phyloP scores from a whole-genome alignment of 2,888 invertebrate species.

The Brachypterus glaber region DNA sequence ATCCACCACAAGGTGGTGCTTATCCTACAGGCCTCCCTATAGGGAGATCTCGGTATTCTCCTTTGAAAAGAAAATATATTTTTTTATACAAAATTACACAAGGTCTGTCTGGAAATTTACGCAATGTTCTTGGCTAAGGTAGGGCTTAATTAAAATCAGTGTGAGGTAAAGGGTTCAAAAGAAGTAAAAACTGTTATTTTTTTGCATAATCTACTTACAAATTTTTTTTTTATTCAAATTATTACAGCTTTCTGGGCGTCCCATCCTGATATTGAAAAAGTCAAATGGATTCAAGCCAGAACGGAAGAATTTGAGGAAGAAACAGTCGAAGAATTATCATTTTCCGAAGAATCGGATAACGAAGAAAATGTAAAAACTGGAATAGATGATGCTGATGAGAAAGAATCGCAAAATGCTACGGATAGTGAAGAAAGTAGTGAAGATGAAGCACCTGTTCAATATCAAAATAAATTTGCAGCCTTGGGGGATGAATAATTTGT shows the following conservation, averaged over 20 bases:
- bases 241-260: conserved; percentile 49
- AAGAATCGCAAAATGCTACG: conserved; percentile 5
- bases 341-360: conserved; percentile 17
- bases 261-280: conserved; percentile 53
- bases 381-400: conserved; percentile 10
- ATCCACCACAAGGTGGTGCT: too few species aligned
- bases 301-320: conserved; percentile 29
- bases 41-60: too few species aligned
- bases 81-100: too few species aligned
- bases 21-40: too few species aligned
- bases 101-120: too few species aligned
- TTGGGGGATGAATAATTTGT: neutral
- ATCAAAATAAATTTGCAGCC: neutral
- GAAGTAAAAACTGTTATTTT: too few species aligned
- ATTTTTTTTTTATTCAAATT: conserved; percentile 6
- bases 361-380: conserved; percentile 6
- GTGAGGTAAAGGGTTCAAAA: neutral
- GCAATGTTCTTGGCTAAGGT: too few species aligned
- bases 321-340: conserved; percentile 1
- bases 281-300: conserved; percentile 60
- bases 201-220: conserved; percentile 3
- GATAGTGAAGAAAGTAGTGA: neutral
- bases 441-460: neutral
- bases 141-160: too few species aligned
- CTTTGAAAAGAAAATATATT: too few species aligned